Base-by-base conservation (phyloP, 2,797 vertebrate genomes). In the Scarus forsteni region DNA sequence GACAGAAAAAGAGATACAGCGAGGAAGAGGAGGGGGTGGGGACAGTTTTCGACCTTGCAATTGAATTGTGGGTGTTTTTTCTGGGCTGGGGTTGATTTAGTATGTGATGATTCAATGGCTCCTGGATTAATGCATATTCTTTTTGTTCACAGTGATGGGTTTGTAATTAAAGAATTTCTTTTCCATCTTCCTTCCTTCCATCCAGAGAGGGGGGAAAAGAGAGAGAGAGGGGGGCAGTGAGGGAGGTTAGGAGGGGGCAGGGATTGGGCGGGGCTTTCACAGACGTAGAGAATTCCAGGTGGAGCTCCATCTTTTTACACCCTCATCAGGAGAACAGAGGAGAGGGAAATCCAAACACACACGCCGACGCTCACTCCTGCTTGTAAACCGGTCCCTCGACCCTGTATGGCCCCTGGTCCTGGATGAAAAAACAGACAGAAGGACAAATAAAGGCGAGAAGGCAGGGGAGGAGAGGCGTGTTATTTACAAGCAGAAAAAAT, bases 131-230 rank as follows among this genome's bases (percentile, higher is more conserved):
- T 97, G 96, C 96, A 97, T 95, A 92, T 95, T 90, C 86, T 93
- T 92, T 90, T 93, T 94, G 90, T 96, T 97, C 96, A 97, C 96
- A 97, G 96, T 97, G 96, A 96, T 95, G 96, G 96, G 96, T 96
- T 97, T 93, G 93, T 95, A 93, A 93, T 95, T 95, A 93, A 95
- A 94, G 93, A 93, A 94, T 92, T 90, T 91, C 77, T 83, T 92
- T 88, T 86, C 85, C 73, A 62, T 88, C 83, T 87, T 88, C 81
- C 85, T 79, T 89, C 81, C 83, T 87, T 88, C 81, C 85, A 77
- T 89, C 81, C 57, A 15, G 68, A 42, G 73, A 69, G 49, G 18
- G 61, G 76, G 79, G 77, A 59, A 40, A 50, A 39, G 46, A 9
- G 52, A 15, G n/a, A 38, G 52, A 12, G 56, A n/a, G 46, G 8